phyloP scores from a whole-genome alignment of 2,888 invertebrate species.

The Caenorhabditis macrosperma region DNA sequence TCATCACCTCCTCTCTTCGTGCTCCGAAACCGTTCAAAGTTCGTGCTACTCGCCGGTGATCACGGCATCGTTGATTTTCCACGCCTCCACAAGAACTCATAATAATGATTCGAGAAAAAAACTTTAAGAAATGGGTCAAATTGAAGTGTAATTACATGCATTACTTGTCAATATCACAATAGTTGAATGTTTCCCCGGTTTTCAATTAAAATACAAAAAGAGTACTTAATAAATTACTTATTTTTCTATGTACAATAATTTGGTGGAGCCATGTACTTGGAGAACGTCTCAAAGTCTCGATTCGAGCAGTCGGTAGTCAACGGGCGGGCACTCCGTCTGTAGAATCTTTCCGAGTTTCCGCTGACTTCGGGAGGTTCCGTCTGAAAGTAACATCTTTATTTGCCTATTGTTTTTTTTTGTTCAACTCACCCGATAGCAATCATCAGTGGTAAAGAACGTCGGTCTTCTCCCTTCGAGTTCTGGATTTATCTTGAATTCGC shows the following conservation, averaged over 20 bases:
- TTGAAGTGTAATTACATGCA: constrained; percentile 2
- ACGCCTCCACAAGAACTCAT: constrained; percentile 10
- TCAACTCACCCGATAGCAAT: constrained; percentile 59
- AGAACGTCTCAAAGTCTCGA: constrained; percentile 38
- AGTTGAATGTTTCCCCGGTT: constrained; percentile 29
- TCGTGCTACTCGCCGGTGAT: constrained; percentile 43
- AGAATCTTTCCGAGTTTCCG: constrained; percentile 46
- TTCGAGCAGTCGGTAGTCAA: constrained; percentile 10
- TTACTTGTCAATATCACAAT: constrained; percentile 12
- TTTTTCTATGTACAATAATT: neutral
- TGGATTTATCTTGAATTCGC: constrained; percentile 53
- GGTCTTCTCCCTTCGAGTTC: constrained; percentile 46
- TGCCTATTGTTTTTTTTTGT: constrained; percentile 1
- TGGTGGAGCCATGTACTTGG: constrained; percentile 26
- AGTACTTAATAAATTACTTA: constrained; percentile 15
- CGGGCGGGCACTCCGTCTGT: constrained; percentile 28
- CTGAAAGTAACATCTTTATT: constrained; percentile 41
- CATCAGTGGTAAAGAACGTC: constrained; percentile 66
- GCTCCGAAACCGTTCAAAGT: constrained; percentile 59
- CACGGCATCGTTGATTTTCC: constrained; percentile 1
- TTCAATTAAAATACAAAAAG: neutral
- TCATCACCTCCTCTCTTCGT: constrained; percentile 61
- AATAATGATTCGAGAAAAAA: constrained; percentile 17
- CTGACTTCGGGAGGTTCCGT: constrained; percentile 61
- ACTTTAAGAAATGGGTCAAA: constrained; percentile 22